phyloP scores from a whole-genome alignment of 1,140 invertebrate species.

The Amyelois transitella region DNA sequence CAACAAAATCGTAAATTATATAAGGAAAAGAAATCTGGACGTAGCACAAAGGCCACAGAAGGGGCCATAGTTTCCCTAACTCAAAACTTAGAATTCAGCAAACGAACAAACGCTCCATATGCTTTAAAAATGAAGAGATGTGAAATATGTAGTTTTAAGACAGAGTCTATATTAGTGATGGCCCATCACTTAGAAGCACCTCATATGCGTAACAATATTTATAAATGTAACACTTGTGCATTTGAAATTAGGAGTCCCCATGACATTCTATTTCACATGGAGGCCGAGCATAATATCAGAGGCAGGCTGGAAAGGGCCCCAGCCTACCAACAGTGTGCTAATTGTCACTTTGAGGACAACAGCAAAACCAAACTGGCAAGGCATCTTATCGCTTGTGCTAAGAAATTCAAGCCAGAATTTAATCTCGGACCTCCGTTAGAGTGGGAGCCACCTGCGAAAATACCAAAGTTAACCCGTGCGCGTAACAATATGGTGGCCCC shows the following conservation, averaged over 20 bases:
- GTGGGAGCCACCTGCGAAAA: slow-evolving; percentile 94
- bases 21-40: slow-evolving; percentile 75
- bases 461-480: slow-evolving; percentile 79
- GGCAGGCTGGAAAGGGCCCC: slow-evolving; percentile 89
- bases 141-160: slow-evolving; percentile 94
- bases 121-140: slow-evolving; percentile 88
- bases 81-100: slow-evolving; percentile 90
- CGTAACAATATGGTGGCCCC: slow-evolving; percentile 60
- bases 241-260: slow-evolving; percentile 89
- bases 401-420: slow-evolving; percentile 91
- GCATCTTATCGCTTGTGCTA: slow-evolving; percentile 91
- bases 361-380: slow-evolving; percentile 92
- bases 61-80: slow-evolving; percentile 86
- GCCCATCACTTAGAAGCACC: slow-evolving; percentile 93
- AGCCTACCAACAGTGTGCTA: slow-evolving; percentile 93
- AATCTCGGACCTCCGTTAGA: slow-evolving; percentile 89
- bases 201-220: slow-evolving; percentile 91
- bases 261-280: slow-evolving; percentile 94
- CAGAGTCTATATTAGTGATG: slow-evolving; percentile 92
- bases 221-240: slow-evolving; percentile 91
- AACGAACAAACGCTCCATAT: slow-evolving; percentile 91
- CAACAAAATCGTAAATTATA: slow-evolving; percentile 89
- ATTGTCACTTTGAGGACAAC: slow-evolving; percentile 96
- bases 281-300: slow-evolving; percentile 89
- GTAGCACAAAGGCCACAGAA: slow-evolving; percentile 82